Evolutionary conservation across 2,113 vertebrate genomes (phyloP).

Genomic region (Rostratula benghalensis): DNA sequence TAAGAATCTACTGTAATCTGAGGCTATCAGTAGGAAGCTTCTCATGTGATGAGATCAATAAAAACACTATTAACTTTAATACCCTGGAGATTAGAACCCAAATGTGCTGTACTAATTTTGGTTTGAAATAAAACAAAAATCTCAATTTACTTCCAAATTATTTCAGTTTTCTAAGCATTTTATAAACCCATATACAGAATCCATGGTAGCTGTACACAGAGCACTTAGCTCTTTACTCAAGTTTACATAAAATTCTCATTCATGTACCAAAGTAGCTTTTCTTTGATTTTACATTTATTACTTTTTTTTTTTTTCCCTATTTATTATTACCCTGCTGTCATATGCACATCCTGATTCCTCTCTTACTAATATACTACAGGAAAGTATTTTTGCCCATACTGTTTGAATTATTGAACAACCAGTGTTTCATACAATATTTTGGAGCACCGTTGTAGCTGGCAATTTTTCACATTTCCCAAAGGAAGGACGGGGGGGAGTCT

Average conservation of each 20-base stretch:
- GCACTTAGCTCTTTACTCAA: not conserved
- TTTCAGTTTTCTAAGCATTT: not conserved
- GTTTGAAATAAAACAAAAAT: not conserved
- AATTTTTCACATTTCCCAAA: not conserved
- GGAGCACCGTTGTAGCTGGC: not conserved
- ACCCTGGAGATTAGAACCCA: not conserved
- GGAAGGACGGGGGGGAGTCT: not conserved
- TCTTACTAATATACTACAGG: not conserved
- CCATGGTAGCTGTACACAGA: not conserved
- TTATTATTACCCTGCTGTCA: not conserved
- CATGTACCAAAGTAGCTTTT: not conserved
- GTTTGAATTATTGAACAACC: not conserved
- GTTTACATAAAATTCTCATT: not conserved
- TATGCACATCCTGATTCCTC: not conserved
- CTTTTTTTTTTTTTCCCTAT: no score
- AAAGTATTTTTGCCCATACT: not conserved
- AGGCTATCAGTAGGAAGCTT: not conserved
- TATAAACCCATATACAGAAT: not conserved
- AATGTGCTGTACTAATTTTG: not conserved
- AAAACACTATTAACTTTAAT: not conserved
- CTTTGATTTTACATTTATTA: not conserved
- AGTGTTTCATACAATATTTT: not conserved
- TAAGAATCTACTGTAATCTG: not conserved
- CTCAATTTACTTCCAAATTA: not conserved
- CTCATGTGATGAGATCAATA: not conserved